Evolutionary conservation across 2,888 invertebrate species (phyloP), one percentile per base, ranked within the genome.

Genomic region (Exephanes ischioxanthus): DNA sequence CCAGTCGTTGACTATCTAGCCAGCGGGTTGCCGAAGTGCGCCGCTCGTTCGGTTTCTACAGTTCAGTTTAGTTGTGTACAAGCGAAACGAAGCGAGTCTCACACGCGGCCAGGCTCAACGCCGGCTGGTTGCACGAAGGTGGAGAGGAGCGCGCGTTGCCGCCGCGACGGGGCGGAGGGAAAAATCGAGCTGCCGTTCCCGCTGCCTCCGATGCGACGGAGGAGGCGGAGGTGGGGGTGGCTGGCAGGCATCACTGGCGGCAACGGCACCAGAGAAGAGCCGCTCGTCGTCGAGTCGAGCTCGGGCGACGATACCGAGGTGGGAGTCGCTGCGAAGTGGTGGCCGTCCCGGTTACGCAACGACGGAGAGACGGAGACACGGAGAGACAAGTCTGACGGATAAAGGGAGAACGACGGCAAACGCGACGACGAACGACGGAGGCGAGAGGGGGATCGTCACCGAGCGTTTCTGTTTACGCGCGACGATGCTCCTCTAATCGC

Each of bases 1-100:
- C 70, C 84, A 87, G 88, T 83, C 88, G 87, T 88, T 88, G 89
- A 88, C 88, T 88, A 88, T 86, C 85, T 72, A 86, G 83, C 87
- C 72, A 84, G 85, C 85, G 83, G 77, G 70, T 83, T 81, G 83
- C 81, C 87, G 79, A 81, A 87, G 87, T 82, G 84, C 77, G 85
- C 58, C 61, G 73, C 86, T 81, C 87, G 84, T 77, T 76, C 85
- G 82, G 30, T 85, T 80, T 80, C 81, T 75, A 86, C 79, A 67
- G 76, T 78, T 83, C 76, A 80, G 63, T 75, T 77, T 75, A 51
- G 80, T 80, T 82, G 80, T 84, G 73, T 80, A 41, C 26, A 51
- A 58, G 63, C 51, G 53, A 45, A 58, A 76, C 67, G 70, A 63
- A 78, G 14, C 30, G 67, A 63, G 63, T 67, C 58, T 71, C 70